Conservation (phyloP, 2,888 invertebrate species). For the Helicoverpa assulta region DNA sequence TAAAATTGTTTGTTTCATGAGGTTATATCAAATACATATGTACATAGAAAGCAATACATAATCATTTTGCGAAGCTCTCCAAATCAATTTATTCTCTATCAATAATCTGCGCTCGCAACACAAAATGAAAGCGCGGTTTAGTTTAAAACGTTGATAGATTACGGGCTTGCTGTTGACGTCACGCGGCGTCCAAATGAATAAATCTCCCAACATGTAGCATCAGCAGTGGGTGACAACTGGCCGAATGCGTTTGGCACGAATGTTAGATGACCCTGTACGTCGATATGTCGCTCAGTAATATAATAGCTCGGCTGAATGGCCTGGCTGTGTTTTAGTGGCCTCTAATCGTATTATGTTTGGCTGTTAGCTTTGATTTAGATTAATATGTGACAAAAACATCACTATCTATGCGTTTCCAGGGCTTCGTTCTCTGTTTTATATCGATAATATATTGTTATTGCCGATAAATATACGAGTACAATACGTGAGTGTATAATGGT, state of each 20-base stretch:
- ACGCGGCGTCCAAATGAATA: conserved; percentile 72
- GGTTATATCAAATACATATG: background rate
- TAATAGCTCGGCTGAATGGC: conserved; percentile 54
- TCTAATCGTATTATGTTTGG: conserved; percentile 53
- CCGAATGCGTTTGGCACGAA: conserved; percentile 75
- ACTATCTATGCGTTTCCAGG: conserved; percentile 33
- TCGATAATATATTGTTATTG: too few species aligned
- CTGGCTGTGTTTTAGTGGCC: conserved; percentile 54
- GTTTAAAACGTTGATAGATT: conserved; percentile 66
- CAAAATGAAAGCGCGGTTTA: conserved; percentile 56
- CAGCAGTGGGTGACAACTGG: conserved; percentile 72
- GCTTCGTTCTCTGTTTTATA: background rate
- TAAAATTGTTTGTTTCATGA: background rate
- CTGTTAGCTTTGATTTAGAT: conserved; percentile 47
- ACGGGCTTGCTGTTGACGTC: conserved; percentile 60
- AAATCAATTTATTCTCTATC: conserved; percentile 26
- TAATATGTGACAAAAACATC: conserved; percentile 53
- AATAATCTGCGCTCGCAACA: conserved; percentile 24
- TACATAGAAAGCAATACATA: background rate
- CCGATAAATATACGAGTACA: too few species aligned
- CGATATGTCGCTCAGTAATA: conserved; percentile 54
- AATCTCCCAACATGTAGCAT: conserved; percentile 74
- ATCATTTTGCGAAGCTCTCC: background rate
- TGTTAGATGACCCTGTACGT: conserved; percentile 72
- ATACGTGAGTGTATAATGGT: too few species aligned